A percentile compares a stretch with the other conserved stretches of the same genome.
Conservation (phyloP, 2,113 vertebrate genomes). For the Ceuthmochares aereus region DNA sequence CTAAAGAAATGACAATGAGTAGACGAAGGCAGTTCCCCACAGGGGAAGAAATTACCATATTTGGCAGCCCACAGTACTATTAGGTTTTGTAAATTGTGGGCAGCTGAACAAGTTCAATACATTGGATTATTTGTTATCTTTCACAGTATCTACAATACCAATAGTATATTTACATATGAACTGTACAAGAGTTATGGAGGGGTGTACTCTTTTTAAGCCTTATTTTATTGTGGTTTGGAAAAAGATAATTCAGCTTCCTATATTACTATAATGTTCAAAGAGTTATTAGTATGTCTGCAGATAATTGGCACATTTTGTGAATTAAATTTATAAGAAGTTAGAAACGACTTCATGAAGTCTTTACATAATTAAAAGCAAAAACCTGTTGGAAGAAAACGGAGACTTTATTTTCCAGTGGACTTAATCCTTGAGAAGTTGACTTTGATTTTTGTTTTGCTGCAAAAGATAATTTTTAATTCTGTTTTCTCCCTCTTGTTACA, state of each 20-base stretch:
- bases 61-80: neutral
- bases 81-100: neutral
- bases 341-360: conserved; percentile 27
- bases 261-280: neutral
- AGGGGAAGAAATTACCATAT: neutral
- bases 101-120: neutral
- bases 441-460: conserved; percentile 55
- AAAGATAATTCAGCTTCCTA: conserved; percentile 2
- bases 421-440: conserved; percentile 16
- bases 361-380: conserved; percentile 62
- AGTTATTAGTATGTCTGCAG: conserved; percentile 7
- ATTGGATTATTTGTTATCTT: neutral
- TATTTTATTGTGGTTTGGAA: neutral
- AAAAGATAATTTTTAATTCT: conserved; percentile 44
- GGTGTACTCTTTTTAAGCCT: neutral
- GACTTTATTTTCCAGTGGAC: neutral
- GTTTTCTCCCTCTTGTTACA: conserved; percentile 59
- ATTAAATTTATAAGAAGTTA: conserved; percentile 25
- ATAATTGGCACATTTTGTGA: conserved; percentile 33
- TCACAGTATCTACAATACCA: neutral
- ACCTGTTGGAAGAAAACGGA: neutral
- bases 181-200: neutral
- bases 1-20: neutral
- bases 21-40: neutral
- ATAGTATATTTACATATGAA: neutral